Evolutionary conservation across 2,113 vertebrate genomes (phyloP).

Genomic region (Microtus montanus): DNA sequence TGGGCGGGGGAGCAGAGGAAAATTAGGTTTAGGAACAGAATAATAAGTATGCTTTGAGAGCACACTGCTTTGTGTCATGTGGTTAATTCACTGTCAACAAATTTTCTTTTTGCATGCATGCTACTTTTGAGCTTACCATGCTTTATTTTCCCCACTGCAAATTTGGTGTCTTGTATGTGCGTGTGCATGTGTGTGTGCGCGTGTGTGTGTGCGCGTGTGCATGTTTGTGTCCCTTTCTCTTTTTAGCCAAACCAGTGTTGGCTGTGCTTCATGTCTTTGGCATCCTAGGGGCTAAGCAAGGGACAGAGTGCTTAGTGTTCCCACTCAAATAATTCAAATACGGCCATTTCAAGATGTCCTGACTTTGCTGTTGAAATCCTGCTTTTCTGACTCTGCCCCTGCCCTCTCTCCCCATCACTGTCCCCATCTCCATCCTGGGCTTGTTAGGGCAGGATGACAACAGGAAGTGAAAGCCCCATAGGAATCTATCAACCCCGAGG

Average conservation of each 20-base stretch:
- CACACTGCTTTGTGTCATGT: background rate
- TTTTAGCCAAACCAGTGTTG: background rate
- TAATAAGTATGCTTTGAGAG: slow-evolving; percentile 63
- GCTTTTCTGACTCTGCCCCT: background rate
- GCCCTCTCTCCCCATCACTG: background rate
- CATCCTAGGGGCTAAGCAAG: background rate
- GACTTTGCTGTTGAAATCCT: background rate
- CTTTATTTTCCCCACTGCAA: background rate
- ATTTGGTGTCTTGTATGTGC: background rate
- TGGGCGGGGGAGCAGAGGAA: slow-evolving; percentile 46
- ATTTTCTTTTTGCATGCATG: slow-evolving; percentile 34
- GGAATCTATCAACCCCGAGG: background rate
- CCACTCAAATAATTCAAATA: background rate
- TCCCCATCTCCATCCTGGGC: background rate
- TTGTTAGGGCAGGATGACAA: background rate
- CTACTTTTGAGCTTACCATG: background rate
- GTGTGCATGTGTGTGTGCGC: too few relatives aligned
- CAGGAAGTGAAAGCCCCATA: background rate
- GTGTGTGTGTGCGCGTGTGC: too few relatives aligned
- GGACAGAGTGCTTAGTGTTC: background rate
- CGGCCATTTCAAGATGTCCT: background rate
- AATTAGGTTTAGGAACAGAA: slow-evolving; percentile 70
- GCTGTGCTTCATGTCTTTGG: background rate
- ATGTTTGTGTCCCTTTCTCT: background rate
- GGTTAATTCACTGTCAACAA: slow-evolving; percentile 61